These are phyloP conservation scores for Neocrepidodera transversa DNA, from an alignment of 2,888 invertebrate species.

Conservation along the genomic window DNA sequence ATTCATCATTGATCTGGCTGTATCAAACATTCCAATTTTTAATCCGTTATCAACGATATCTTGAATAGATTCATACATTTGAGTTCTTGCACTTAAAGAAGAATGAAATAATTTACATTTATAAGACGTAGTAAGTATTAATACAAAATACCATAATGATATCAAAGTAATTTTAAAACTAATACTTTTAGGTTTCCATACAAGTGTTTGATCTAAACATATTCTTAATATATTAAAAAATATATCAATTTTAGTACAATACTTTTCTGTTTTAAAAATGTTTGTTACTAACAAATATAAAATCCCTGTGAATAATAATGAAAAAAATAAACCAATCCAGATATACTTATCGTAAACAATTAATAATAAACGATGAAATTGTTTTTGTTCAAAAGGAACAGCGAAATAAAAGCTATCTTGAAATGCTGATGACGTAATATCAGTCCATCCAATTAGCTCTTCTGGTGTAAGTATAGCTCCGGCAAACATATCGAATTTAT, in stretches of 20 bases:
- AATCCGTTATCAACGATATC: constrained; percentile 11
- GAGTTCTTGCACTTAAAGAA: not conserved
- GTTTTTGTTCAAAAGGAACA: not conserved
- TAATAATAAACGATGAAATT: not conserved
- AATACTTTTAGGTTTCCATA: not conserved
- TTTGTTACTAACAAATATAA: not conserved
- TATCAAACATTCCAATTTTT: not conserved
- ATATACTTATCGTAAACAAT: not conserved
- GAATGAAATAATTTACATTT: constrained; percentile 16
- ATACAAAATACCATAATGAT: not conserved
- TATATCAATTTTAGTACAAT: too few species aligned
- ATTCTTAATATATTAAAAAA: not conserved
- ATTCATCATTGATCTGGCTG: not conserved
- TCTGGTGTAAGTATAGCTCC: not conserved
- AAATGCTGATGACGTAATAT: not conserved
- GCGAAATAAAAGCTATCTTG: constrained; percentile 1
- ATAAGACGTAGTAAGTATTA: not conserved
- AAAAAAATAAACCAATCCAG: not conserved
- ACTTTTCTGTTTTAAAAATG: too few species aligned
- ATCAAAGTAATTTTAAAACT: not conserved
- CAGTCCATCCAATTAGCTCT: not conserved
- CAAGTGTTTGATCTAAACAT: not conserved
- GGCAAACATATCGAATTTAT: not conserved
- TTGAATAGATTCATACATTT: constrained; percentile 1
- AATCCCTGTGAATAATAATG: not conserved